These are phyloP conservation scores for Melospiza georgiana DNA, from an alignment of 2,113 vertebrate species.

Conservation along the genomic window DNA sequence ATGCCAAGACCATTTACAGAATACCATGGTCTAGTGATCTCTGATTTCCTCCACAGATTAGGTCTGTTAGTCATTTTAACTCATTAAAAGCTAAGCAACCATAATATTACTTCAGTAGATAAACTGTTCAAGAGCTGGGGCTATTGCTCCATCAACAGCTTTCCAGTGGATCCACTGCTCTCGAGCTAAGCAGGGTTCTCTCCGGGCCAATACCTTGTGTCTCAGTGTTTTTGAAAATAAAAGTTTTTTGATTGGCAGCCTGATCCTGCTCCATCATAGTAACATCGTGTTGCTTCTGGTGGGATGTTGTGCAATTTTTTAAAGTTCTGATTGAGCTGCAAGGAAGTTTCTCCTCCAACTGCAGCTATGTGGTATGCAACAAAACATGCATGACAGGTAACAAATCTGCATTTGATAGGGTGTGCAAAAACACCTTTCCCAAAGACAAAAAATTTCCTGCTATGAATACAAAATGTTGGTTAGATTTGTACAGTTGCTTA, in stretches of 20 bases:
- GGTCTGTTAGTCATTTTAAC: constrained; percentile 19
- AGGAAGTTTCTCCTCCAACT: background rate
- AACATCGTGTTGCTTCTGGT: background rate
- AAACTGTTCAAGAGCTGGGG: background rate
- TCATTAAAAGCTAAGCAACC: constrained; percentile 5
- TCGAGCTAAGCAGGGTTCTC: background rate
- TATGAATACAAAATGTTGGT: background rate
- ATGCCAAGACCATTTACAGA: background rate
- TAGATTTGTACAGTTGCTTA: background rate
- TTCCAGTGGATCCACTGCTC: background rate
- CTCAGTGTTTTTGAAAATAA: background rate
- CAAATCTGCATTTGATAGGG: background rate
- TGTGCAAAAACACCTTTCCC: rapidly evolving
- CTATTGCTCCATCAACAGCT: background rate
- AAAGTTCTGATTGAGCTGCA: background rate
- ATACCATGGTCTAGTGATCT: background rate
- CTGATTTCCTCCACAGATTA: background rate
- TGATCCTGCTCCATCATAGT: background rate
- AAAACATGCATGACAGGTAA: background rate
- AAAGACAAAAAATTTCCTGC: background rate
- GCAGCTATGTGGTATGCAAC: background rate
- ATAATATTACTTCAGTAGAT: background rate
- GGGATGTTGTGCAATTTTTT: background rate
- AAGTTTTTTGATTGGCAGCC: background rate
- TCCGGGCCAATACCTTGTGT: background rate